These are phyloP conservation scores for Perizoma flavofasciatum DNA, from an alignment of 2,888 invertebrate genomes.

Conservation along the genomic window DNA sequence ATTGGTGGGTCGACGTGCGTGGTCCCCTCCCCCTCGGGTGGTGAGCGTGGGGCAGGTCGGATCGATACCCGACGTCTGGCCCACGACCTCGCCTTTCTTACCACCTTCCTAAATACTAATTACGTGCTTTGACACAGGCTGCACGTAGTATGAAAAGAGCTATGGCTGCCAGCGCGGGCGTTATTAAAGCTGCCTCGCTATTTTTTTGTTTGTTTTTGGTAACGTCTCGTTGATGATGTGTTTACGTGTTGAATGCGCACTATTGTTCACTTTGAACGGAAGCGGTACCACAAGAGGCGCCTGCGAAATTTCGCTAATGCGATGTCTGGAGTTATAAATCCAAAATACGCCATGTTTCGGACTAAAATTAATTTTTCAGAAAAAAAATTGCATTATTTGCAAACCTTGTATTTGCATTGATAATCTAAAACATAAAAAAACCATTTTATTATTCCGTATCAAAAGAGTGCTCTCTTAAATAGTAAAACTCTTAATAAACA, in stretches of 20 bases:
- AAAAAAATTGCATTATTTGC: not conserved
- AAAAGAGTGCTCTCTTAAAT: no score
- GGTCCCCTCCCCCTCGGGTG: slow-evolving; percentile 62
- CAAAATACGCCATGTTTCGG: slow-evolving; percentile 6
- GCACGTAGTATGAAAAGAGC: slow-evolving; percentile 79
- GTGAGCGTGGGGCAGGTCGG: slow-evolving; percentile 83
- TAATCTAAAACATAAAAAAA: no score
- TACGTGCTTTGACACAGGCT: slow-evolving; percentile 83
- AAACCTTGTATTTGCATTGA: no score
- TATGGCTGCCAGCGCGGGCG: slow-evolving; percentile 70
- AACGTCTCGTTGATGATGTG: slow-evolving; percentile 50
- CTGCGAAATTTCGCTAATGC: slow-evolving; percentile 25
- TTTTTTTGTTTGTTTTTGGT: slow-evolving; percentile 68
- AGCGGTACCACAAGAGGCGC: slow-evolving; percentile 15
- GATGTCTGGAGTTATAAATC: slow-evolving; percentile 20
- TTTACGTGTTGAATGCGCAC: slow-evolving; percentile 49
- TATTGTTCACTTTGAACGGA: slow-evolving; percentile 35
- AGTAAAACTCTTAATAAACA: no score
- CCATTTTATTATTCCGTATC: no score
- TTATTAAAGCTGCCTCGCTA: slow-evolving; percentile 70
- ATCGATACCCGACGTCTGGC: slow-evolving; percentile 88
- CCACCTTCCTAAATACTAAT: slow-evolving; percentile 85
- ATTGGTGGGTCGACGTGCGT: slow-evolving; percentile 82
- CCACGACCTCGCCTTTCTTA: slow-evolving; percentile 83
- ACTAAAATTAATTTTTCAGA: not conserved